Base-by-base conservation (phyloP, 2,797 vertebrate genomes). In the Rhabdophis nuchalis region DNA sequence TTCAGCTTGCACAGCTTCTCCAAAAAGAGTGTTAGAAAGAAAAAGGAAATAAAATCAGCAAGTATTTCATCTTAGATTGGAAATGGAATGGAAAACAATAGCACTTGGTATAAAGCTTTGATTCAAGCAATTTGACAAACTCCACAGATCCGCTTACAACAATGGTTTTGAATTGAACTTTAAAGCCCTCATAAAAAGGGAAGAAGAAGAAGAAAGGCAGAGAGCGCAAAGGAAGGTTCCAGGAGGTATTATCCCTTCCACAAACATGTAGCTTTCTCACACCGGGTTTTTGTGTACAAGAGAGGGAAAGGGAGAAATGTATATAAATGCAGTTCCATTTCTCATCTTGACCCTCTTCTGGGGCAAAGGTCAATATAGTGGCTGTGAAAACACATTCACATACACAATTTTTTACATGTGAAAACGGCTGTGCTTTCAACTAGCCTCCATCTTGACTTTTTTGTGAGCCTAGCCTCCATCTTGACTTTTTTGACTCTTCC, bases 1-100 rank as follows among this genome's bases (percentile, higher is more conserved):
- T 90, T 96, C 94, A 92, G 92, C 88, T 95, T 94, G 90, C 57
- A 90, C 92, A 93, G 68, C 89, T 68, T 52, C 89, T 72, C 64
- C 54, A 88, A 85, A 91, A 86, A 57, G 77, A 52, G 57, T 57
- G 85, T 82, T 90, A 50, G 61, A 90, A 91, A 16, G 52, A 77
- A 87, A 50, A 82, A 36, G 36, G 5, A 23, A 82, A 77, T 25
- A 82, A 82, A 82, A 46, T 11, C 36, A 86, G 61, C 0, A 89
- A 46, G 52, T 9, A 25, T 86, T 90, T 86, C 14, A 82, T 68
- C 64, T 36, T 36, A 88, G 23, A 52, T n/a, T n/a, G n/a, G n/a
- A n/a, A n/a, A n/a, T n/a, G n/a, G 36, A 52, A 11, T 29, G 20
- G 53, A 25, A 25, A 77, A 77, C 53, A 90, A n/a, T 20, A 41